Base-by-base conservation (phyloP, 2,888 invertebrate species). In the Oligia fasciuncula region DNA sequence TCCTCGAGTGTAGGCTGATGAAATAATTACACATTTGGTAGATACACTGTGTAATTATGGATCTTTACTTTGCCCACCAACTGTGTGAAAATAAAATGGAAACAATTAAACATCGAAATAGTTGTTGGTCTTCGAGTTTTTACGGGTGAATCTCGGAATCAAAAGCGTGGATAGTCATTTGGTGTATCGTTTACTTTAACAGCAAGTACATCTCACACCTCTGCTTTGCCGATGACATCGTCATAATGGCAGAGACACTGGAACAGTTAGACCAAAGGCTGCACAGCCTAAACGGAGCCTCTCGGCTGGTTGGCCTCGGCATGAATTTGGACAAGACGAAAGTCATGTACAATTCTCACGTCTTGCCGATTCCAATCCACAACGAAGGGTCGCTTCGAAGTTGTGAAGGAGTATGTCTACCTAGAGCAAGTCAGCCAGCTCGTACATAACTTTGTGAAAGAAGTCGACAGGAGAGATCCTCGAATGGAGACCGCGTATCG, bases 1-100 rank as follows among this genome's bases (percentile, higher is more conserved):
- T 77, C 79, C 79, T 76, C 85, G 46, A 70, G 83, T 83, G 85
- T 83, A 81, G 79, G 82, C 79, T 93, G 92, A 93, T 93, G 91
- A 91, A 91, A 92, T 94, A 94, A 95, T 95, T 92, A 94, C 89
- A 92, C 79, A 88, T 88, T 86, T 86, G 82, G 85, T 83, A 77
- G 81, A 87, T 89, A 87, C 86, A 87, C 87, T 88, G 79, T 93
- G 85, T 93, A 93, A 95, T 95, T 94, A 95, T 80, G 87, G 86
- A 91, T 91, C 90, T 93, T 91, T 92, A 93, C 85, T 87, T 90
- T 91, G 91, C 90, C 87, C 92, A 92, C 91, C 92, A 88, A 92
- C 92, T 93, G 94, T 94, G 94, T 93, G 93, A 94, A 93, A 93
- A 92, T 89, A 91, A 92, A 93, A 93, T 93, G 89, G 91, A 95